A percentile compares a stretch with the other conserved stretches of the same genome.
phyloP scores from a whole-genome alignment of 2,888 invertebrate species.

The Lymantria dispar region DNA sequence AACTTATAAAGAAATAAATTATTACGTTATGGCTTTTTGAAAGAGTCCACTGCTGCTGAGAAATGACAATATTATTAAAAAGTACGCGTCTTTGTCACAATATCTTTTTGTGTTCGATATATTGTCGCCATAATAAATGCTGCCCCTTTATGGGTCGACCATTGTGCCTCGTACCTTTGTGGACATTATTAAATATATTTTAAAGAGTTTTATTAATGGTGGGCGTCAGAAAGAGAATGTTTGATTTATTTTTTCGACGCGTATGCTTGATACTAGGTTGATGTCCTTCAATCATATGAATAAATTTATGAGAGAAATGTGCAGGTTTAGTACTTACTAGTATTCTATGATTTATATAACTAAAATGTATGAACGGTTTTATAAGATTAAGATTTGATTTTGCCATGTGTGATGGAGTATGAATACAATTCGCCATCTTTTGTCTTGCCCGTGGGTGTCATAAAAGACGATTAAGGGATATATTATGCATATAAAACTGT shows the following conservation, averaged over 20 bases:
- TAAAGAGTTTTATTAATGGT: conserved; percentile 82
- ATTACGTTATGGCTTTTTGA: conserved; percentile 81
- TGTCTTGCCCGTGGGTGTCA: too few species aligned
- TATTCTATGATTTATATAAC: too few species aligned
- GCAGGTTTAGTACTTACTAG: background rate
- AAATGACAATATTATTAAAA: conserved; percentile 83
- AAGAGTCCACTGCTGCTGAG: conserved; percentile 83
- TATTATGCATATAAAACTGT: too few species aligned
- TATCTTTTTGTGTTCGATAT: conserved; percentile 82
- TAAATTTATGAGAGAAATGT: conserved; percentile 19
- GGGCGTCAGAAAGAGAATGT: conserved; percentile 73
- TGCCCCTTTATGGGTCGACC: conserved; percentile 76
- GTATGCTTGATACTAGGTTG: conserved; percentile 67
- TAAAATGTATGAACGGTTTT: too few species aligned
- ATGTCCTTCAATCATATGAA: conserved; percentile 68
- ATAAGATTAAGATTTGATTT: too few species aligned
- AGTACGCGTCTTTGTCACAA: conserved; percentile 81
- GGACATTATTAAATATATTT: conserved; percentile 83
- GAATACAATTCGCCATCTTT: too few species aligned
- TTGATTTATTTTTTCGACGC: conserved; percentile 83
- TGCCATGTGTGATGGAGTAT: too few species aligned
- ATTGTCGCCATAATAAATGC: conserved; percentile 82
- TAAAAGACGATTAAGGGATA: too few species aligned
- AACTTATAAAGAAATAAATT: conserved; percentile 82
- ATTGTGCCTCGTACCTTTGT: conserved; percentile 78